A percentile compares a stretch with the other conserved stretches of the same genome.
Conservation (phyloP, 2,113 vertebrate genomes). For the Pomatorhinus ruficollis region DNA sequence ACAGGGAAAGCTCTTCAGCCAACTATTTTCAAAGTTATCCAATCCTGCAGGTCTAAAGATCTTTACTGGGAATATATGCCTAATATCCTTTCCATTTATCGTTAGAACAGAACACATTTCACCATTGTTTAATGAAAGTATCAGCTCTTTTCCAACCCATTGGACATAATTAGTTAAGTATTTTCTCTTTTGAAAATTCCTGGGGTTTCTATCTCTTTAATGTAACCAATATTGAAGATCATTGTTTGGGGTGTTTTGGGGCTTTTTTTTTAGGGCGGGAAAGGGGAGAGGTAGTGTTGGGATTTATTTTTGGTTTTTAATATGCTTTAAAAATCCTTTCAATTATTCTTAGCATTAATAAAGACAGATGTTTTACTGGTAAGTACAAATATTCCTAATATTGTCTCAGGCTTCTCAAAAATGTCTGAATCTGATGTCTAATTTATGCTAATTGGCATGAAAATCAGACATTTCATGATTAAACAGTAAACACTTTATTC, state of each 20-base stretch:
- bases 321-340: background rate
- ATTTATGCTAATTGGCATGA: background rate
- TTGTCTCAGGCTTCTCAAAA: background rate
- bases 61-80: background rate
- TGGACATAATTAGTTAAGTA: background rate
- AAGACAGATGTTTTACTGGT: background rate
- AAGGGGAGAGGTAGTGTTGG: background rate
- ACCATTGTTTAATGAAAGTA: background rate
- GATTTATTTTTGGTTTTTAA: background rate
- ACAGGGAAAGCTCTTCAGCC: background rate
- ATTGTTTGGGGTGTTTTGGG: background rate
- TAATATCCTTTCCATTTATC: background rate
- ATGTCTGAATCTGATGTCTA: background rate
- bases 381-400: background rate
- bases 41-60: background rate
- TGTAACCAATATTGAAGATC: background rate
- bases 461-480: background rate
- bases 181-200: background rate
- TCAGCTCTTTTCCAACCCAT: background rate
- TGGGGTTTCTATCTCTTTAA: background rate
- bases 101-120: background rate
- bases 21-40: background rate
- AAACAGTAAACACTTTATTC: background rate
- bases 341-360: background rate
- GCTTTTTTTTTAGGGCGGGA: rapidly evolving